Percentiles rank a stretch among this genome's conserved stretches.
These are phyloP conservation scores for Bovichtus variegatus DNA, from an alignment of 2,797 vertebrate genomes.

Conservation along the genomic window DNA sequence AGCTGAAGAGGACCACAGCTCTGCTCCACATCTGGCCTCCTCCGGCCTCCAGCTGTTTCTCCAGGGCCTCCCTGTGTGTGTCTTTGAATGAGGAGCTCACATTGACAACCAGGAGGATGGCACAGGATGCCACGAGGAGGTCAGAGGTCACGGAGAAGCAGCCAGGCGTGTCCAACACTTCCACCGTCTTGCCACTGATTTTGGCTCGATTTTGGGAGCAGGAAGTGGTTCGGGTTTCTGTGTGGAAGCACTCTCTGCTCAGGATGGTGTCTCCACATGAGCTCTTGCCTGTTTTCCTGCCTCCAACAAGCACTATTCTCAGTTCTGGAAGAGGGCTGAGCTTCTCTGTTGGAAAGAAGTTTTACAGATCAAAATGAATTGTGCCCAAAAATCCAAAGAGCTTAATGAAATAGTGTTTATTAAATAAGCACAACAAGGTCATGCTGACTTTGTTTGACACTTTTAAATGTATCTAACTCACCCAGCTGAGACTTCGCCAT, in stretches of 20 bases:
- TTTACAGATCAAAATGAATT: not conserved
- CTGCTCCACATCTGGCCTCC: constrained; percentile 63
- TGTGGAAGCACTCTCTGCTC: constrained; percentile 52
- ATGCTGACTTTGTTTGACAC: not conserved
- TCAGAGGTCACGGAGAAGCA: constrained; percentile 53
- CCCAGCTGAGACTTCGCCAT: constrained; percentile 61
- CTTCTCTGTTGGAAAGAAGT: constrained; percentile 59
- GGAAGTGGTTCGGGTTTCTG: constrained; percentile 39
- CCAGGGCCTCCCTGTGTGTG: constrained; percentile 44
- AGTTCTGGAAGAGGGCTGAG: constrained; percentile 46
- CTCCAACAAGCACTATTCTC: constrained; percentile 68
- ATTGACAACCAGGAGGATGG: constrained; percentile 81
- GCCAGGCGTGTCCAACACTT: constrained; percentile 74
- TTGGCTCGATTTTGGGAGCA: constrained; percentile 36
- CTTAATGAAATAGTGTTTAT: not conserved
- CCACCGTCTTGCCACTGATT: constrained; percentile 46
- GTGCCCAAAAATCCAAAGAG: not conserved
- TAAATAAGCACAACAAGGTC: not conserved
- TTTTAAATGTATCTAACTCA: constrained; percentile 51
- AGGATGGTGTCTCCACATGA: constrained; percentile 81
- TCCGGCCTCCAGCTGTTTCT: constrained; percentile 59
- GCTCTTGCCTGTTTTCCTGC: constrained; percentile 78
- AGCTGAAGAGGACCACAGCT: constrained; percentile 76
- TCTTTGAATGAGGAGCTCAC: constrained; percentile 77
- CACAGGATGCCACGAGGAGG: constrained; percentile 35